A percentile compares a stretch with the other conserved stretches of the same genome.
Evolutionary conservation across 2,797 vertebrate genomes (phyloP).

Genomic region (Coranthus polyacanthus): DNA sequence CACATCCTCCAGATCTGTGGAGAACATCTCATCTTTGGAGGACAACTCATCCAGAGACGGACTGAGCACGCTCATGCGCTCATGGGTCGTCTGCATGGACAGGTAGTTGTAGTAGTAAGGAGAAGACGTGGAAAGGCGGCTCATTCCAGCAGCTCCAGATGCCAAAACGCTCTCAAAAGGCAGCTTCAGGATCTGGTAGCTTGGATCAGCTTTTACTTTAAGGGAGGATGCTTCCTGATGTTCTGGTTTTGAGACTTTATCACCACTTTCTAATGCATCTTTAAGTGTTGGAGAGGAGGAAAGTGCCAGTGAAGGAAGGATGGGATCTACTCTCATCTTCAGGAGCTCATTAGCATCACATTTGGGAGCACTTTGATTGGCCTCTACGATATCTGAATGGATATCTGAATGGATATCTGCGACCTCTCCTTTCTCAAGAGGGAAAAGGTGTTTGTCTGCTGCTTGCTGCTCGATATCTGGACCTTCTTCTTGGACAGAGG

Average conservation of each 20-base stretch:
- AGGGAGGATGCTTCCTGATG: constrained; percentile 14
- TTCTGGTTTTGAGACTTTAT: constrained; percentile 21
- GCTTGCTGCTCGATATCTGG: not conserved
- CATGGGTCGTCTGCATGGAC: constrained; percentile 71
- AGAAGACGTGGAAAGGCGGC: constrained; percentile 51
- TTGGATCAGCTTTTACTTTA: constrained; percentile 28
- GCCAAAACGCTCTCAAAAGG: constrained; percentile 70
- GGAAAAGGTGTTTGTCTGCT: constrained; percentile 16
- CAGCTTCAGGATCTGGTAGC: constrained; percentile 77
- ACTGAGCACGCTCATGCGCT: constrained; percentile 85
- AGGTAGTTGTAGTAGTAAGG: constrained; percentile 81
- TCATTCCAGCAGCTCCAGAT: constrained; percentile 46
- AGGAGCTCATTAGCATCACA: constrained; percentile 28
- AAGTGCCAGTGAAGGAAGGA: not conserved
- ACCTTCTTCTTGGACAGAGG: constrained; percentile 75
- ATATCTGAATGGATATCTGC: constrained; percentile 61
- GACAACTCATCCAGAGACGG: constrained; percentile 86
- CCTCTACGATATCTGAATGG: constrained; percentile 51
- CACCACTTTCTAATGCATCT: constrained; percentile 1
- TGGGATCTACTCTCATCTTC: constrained; percentile 12
- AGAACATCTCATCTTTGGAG: constrained; percentile 87
- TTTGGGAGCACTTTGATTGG: constrained; percentile 25
- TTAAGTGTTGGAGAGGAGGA: constrained; percentile 7
- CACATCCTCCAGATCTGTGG: constrained; percentile 83
- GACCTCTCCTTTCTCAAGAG: constrained; percentile 38